phyloP scores from a whole-genome alignment of 2,113 vertebrate species.

The Parotia lawesii region DNA sequence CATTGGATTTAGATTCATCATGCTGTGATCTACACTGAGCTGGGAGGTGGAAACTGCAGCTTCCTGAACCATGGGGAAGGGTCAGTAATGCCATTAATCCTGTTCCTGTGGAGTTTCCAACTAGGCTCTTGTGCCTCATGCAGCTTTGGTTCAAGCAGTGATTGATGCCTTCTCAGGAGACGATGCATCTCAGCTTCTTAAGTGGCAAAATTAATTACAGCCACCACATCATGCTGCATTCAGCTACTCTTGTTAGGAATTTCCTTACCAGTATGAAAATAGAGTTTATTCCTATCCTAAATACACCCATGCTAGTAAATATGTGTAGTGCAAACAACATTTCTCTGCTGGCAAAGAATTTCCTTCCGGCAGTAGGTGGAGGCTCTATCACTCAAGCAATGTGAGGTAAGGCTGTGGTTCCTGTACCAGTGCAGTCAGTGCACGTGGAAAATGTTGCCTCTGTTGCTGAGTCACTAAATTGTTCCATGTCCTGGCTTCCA shows the following conservation, averaged over 20 bases:
- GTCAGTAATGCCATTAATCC: neutral
- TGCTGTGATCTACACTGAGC: neutral
- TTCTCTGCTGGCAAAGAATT: neutral
- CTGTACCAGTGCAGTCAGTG: neutral
- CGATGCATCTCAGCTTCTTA: fast-evolving
- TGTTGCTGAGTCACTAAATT: neutral
- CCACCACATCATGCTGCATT: neutral
- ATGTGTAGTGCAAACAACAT: neutral
- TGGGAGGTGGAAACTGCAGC: neutral
- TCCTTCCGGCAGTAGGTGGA: neutral
- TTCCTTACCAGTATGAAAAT: neutral
- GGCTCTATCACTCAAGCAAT: neutral
- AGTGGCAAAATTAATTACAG: neutral
- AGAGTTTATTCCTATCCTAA: neutral
- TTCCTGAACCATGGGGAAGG: neutral
- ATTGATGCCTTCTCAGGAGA: neutral
- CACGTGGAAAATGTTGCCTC: neutral
- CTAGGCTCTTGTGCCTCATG: fast-evolving
- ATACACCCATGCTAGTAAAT: neutral
- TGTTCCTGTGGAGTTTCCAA: neutral
- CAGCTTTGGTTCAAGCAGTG: neutral
- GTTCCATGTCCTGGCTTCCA: neutral
- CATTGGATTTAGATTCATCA: neutral
- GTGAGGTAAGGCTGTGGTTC: neutral
- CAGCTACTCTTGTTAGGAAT: fast-evolving